Evolutionary conservation across 2,797 vertebrate species (phyloP), one percentile per base, ranked within the genome.

Genomic region (Phalloptychus januarius): DNA sequence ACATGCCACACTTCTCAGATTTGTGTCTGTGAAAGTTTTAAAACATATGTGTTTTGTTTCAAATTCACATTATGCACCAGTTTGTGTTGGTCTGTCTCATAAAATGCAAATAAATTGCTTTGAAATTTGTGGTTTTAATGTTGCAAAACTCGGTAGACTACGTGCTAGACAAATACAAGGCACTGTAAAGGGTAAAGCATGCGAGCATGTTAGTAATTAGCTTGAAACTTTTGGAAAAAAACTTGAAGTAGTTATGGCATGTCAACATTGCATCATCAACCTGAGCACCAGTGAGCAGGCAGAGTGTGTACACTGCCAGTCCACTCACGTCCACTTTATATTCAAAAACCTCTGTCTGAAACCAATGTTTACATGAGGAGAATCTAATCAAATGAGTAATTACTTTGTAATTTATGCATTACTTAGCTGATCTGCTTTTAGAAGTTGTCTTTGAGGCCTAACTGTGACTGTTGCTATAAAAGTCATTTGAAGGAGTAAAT

Each of bases 401-500:
- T n/a, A 70, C 38, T 70, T 56, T 44, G 72, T 74, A 33, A 58
- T 69, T 56, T 31, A 16, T 74, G 50, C 52, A n/a, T 44, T 63
- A 46, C 11, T 44, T n/a, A 31, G 6, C 36, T 56, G 45, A 72
- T 72, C 45, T 38, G 71, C 71, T 36, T 7, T 18, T 54, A 40
- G 38, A 48, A 5, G n/a, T 74, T 75, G 15, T 23, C n/a, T 50
- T 45, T 11, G 2, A 46, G 46, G 5, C 52, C 25, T 56, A 23
- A 40, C 1, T 46, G 54, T 77, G 36, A 33, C 40, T 25, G 79
- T 63, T 0, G 10, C 11, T 28, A 15, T 52, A 45, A 77, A 83
- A 82, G 80, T 61, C 67, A 15, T 84, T 77, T 87, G 56, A 80
- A 84, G 76, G 79, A 54, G 79, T 6, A 23, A 3, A 48, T 72